phyloP scores from a whole-genome alignment of 92 coral and sea anemone species.

The Muricea muricata region DNA sequence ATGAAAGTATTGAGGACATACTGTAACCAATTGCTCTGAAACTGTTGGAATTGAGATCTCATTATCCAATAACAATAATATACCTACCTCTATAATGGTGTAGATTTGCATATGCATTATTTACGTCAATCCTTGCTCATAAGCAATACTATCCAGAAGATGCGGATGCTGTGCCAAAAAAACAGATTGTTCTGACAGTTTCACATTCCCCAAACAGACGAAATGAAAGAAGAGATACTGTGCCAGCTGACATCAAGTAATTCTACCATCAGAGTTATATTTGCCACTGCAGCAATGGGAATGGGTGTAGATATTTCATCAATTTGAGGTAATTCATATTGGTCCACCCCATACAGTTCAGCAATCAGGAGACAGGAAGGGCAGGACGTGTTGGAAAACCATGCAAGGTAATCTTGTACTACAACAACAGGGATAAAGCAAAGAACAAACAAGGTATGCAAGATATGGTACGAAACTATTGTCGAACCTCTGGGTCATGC shows the following conservation, averaged over 20 bases:
- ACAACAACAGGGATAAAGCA: not conserved
- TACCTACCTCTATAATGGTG: slow-evolving; percentile 8
- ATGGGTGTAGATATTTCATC: slow-evolving; percentile 10
- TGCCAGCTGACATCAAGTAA: not conserved
- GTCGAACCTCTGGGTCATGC: not conserved
- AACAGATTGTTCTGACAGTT: slow-evolving; percentile 4
- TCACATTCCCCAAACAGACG: slow-evolving; percentile 8
- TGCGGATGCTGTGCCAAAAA: not conserved
- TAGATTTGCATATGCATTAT: slow-evolving; percentile 3
- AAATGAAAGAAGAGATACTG: slow-evolving; percentile 16
- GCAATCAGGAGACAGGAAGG: slow-evolving; percentile 5
- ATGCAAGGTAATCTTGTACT: not conserved
- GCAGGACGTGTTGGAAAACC: not conserved
- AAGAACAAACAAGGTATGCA: slow-evolving; percentile 1
- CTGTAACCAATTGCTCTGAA: not conserved
- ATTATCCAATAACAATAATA: not conserved
- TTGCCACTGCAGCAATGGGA: slow-evolving; percentile 12
- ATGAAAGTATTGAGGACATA: not conserved
- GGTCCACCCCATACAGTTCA: not conserved
- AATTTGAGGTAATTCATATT: not conserved
- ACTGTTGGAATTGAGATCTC: not conserved
- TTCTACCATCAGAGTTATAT: not conserved
- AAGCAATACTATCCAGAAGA: slow-evolving; percentile 10
- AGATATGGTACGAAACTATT: not conserved
- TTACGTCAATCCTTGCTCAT: not conserved